Conservation (phyloP, 2,797 vertebrate species). For the Cyprinodon diabolis region DNA sequence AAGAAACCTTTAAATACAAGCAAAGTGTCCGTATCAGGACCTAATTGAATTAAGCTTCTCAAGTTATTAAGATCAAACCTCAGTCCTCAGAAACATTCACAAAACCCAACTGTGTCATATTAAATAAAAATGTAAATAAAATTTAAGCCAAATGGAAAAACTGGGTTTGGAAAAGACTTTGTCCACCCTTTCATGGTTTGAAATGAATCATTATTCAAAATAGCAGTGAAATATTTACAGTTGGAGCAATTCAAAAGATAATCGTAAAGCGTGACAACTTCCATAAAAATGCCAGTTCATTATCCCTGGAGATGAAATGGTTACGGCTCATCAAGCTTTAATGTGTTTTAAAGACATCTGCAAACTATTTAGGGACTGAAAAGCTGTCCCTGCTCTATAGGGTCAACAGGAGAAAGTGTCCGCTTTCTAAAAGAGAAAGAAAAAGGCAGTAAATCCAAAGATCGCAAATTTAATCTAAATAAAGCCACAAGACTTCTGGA, state of each 20-base stretch:
- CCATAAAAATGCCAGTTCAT: neutral
- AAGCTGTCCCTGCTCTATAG: too few relatives aligned
- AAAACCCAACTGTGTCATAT: neutral
- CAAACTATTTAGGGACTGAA: neutral
- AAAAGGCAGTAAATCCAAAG: too few relatives aligned
- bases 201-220: neutral
- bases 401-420: too few relatives aligned
- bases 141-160: neutral
- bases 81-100: neutral
- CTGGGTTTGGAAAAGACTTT: neutral
- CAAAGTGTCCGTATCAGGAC: neutral
- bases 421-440: too few relatives aligned
- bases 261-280: neutral
- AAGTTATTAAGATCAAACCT: neutral
- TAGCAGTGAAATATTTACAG: neutral
- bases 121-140: neutral
- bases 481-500: too few relatives aligned
- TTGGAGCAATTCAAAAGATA: neutral
- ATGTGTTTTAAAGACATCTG: neutral
- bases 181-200: neutral
- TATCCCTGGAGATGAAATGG: neutral
- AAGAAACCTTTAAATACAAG: neutral
- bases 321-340: neutral
- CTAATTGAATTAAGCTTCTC: neutral
- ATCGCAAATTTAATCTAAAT: too few relatives aligned